phyloP scores from a whole-genome alignment of 2,113 vertebrate species.

The Ancistrus triradiatus region DNA sequence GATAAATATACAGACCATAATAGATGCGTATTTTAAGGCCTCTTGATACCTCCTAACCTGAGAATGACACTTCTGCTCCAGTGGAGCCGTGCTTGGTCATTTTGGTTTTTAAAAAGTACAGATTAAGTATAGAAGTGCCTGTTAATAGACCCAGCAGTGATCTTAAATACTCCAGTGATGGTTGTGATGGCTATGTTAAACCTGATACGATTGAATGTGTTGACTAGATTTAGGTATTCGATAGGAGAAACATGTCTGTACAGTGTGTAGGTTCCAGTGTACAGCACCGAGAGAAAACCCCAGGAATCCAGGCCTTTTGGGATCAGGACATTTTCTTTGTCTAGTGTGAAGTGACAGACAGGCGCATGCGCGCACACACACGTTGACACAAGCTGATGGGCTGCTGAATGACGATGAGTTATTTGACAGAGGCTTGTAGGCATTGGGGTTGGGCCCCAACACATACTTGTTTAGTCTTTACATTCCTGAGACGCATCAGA shows the following conservation, averaged over 20 bases:
- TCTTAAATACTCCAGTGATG: neutral
- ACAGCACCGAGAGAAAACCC: too few species aligned
- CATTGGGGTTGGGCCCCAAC: slow-evolving; percentile 19
- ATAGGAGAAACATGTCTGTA: slow-evolving; percentile 33
- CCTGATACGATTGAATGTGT: neutral
- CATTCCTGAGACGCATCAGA: slow-evolving; percentile 35
- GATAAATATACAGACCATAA: slow-evolving; percentile 35
- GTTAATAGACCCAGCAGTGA: neutral
- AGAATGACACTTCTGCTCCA: slow-evolving; percentile 22
- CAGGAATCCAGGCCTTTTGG: neutral
- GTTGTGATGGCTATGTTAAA: neutral
- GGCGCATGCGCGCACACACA: neutral
- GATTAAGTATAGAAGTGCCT: slow-evolving; percentile 31
- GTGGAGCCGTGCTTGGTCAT: neutral
- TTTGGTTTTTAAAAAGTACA: neutral
- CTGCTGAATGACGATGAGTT: slow-evolving; percentile 34
- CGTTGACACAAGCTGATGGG: slow-evolving; percentile 19
- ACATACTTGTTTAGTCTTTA: slow-evolving; percentile 14
- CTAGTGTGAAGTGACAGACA: neutral
- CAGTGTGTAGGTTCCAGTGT: neutral
- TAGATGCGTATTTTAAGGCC: slow-evolving; percentile 33
- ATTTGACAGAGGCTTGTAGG: slow-evolving; percentile 20
- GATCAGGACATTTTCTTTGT: neutral
- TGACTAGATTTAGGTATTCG: too few species aligned
- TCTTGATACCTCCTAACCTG: slow-evolving; percentile 45